Evolutionary conservation across 2,113 vertebrate genomes (phyloP).

Genomic region (Amblyornis subalaris): DNA sequence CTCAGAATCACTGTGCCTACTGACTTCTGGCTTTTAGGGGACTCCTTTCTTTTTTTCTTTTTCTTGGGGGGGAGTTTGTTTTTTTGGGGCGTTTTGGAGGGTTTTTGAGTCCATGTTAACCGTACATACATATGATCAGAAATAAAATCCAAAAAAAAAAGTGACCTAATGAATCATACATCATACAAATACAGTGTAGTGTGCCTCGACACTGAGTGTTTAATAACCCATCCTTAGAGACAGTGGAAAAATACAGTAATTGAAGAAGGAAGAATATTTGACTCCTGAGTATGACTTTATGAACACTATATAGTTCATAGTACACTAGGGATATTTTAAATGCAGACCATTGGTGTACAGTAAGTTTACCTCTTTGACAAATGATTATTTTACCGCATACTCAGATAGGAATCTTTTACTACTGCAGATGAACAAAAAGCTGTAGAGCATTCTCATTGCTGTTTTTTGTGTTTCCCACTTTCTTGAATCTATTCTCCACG

Average conservation of each 20-base stretch:
- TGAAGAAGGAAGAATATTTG: slow-evolving; percentile 65
- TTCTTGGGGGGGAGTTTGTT: background rate
- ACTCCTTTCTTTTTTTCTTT: background rate
- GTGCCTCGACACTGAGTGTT: slow-evolving; percentile 54
- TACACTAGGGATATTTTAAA: slow-evolving; percentile 69
- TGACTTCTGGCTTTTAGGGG: background rate
- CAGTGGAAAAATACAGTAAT: slow-evolving; percentile 62
- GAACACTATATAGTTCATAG: slow-evolving; percentile 52
- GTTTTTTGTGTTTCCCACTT: background rate
- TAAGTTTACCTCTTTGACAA: slow-evolving; percentile 71
- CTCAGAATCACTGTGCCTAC: background rate
- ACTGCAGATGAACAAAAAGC: slow-evolving; percentile 47
- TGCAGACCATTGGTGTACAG: slow-evolving; percentile 43
- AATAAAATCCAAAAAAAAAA: background rate
- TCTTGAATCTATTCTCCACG: background rate
- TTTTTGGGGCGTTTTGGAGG: background rate
- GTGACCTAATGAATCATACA: slow-evolving; percentile 31
- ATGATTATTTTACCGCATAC: slow-evolving; percentile 67
- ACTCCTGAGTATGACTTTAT: slow-evolving; percentile 63
- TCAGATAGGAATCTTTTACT: slow-evolving; percentile 58
- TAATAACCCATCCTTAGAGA: slow-evolving; percentile 52
- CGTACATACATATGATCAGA: background rate
- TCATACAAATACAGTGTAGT: background rate
- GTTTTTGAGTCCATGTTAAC: background rate
- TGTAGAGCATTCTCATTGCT: background rate